phyloP scores from a whole-genome alignment of 2,113 vertebrate species.

The Phoenicopterus ruber region DNA sequence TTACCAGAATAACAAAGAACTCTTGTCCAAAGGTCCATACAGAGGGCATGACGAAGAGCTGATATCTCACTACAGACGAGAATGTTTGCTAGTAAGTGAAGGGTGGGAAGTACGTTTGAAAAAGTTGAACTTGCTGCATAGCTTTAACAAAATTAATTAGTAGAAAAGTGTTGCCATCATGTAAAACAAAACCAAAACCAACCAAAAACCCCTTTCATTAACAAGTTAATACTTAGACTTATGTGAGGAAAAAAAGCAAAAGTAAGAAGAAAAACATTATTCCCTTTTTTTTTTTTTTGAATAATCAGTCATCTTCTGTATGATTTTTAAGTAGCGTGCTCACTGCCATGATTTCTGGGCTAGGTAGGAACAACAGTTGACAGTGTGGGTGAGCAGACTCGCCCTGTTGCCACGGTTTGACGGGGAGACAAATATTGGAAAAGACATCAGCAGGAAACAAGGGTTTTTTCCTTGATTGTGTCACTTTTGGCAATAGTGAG shows the following conservation, averaged over 20 bases:
- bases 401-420: not conserved
- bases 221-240: not conserved
- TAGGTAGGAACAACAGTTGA: not conserved
- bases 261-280: not conserved
- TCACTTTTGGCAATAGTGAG: not conserved
- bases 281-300: not conserved
- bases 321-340: not conserved
- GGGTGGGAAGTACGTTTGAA: not conserved
- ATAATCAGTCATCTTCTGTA: not conserved
- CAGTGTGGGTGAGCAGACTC: not conserved
- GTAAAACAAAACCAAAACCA: not conserved
- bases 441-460: not conserved
- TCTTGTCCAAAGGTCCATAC: slow-evolving; percentile 87
- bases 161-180: not conserved
- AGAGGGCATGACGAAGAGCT: slow-evolving; percentile 89
- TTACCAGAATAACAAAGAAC: slow-evolving; percentile 95
- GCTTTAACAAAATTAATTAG: not conserved
- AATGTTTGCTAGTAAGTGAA: slow-evolving; percentile 93
- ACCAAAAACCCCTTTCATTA: not conserved
- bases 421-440: accelerated
- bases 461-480: not conserved
- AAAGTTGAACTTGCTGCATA: not conserved
- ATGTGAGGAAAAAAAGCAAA: not conserved
- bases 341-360: not conserved
- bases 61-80: slow-evolving; percentile 89